These are phyloP conservation scores for Melopsittacus undulatus DNA, from an alignment of 2,797 vertebrate genomes.

Conservation along the genomic window DNA sequence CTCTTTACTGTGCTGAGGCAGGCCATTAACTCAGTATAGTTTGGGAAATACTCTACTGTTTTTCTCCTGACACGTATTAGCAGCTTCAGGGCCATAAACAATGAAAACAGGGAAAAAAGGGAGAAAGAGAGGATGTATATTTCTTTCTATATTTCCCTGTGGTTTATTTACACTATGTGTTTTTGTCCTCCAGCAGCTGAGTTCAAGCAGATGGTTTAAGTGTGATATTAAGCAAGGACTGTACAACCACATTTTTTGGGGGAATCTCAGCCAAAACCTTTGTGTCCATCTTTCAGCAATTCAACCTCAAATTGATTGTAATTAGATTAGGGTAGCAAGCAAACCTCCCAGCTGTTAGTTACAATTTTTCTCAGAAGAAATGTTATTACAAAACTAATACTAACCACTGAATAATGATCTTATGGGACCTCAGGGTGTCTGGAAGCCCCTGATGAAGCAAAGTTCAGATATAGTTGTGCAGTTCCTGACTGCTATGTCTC, in stretches of 20 bases:
- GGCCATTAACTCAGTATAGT: background rate
- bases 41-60: background rate
- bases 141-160: background rate
- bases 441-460: background rate
- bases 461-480: background rate
- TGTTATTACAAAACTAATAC: background rate
- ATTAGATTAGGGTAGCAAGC: background rate
- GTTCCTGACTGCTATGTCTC: background rate
- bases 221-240: background rate
- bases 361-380: background rate
- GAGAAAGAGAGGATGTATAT: background rate
- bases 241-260: background rate
- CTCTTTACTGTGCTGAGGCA: background rate
- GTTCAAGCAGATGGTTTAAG: background rate
- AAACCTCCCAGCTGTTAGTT: background rate
- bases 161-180: background rate
- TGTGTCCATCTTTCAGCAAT: background rate
- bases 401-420: background rate
- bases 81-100: background rate
- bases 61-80: background rate
- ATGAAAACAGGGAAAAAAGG: background rate
- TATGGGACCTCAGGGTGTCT: background rate
- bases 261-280: background rate
- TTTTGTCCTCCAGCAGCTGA: background rate
- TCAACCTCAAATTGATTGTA: background rate